These are phyloP conservation scores for Batillaria attramentaria DNA, from an alignment of 1,140 invertebrate species.

Conservation along the genomic window DNA sequence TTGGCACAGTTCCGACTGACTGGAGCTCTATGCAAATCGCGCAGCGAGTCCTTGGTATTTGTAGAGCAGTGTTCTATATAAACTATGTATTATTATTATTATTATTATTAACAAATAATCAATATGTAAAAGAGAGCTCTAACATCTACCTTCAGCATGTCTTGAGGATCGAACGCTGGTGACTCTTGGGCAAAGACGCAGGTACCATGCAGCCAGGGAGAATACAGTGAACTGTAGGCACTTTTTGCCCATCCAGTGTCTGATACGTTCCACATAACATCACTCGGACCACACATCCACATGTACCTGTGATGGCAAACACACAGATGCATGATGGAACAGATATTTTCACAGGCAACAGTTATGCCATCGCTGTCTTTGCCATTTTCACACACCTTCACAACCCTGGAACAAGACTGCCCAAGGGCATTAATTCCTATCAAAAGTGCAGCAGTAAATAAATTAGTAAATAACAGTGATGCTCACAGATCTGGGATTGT, in stretches of 20 bases:
- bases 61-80: too few relatives aligned
- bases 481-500: too few relatives aligned
- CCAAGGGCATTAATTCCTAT: not conserved
- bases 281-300: conserved; percentile 57
- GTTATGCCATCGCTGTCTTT: not conserved
- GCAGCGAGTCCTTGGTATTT: too few relatives aligned
- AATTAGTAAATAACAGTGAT: not conserved
- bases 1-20: too few relatives aligned
- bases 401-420: not conserved
- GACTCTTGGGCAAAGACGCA: conserved; percentile 72
- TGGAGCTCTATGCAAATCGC: too few relatives aligned
- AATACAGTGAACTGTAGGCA: conserved; percentile 72
- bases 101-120: too few relatives aligned
- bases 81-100: too few relatives aligned
- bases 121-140: too few relatives aligned
- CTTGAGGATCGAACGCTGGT: conserved; percentile 63
- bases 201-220: conserved; percentile 71
- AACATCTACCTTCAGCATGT: conserved; percentile 62
- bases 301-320: conserved; percentile 70
- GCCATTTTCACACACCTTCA: not conserved
- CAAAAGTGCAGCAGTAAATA: not conserved
- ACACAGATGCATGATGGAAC: conserved; percentile 22
- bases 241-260: conserved; percentile 75
- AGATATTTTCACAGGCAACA: not conserved
- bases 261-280: conserved; percentile 72